Evolutionary conservation across 2,888 invertebrate species (phyloP), one percentile per base, ranked within the genome.

Genomic region (Loripinus fragilis): DNA sequence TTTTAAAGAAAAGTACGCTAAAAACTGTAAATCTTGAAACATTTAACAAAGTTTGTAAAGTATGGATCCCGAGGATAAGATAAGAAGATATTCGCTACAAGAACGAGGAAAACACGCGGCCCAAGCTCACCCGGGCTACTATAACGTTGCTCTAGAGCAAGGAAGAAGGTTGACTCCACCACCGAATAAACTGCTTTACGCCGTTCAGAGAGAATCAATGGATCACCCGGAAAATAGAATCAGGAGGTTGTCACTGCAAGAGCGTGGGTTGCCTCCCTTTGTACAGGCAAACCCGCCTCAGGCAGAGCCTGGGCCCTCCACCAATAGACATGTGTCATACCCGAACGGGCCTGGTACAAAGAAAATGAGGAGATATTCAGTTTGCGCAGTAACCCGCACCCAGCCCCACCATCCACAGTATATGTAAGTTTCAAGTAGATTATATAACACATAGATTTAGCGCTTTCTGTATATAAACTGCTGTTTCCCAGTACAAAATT

Each of bases 291-390:
- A 17, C 28, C 3, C 33, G 3, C 25, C 25, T 52, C 23, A 52
- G 12, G 5, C 5, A 28, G 60, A 60, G 23, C 60, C 3, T 20
- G 28, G 2, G 20, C 33, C 30, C 2, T 17, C 8, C 17, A 17
- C 28, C 5, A 60, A 33, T 33, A 60, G 60, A 33, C 60, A 60
- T 33, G 60, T 60, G 15, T 60, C 60, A 5, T 60, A 33, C 33
- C 60, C 60, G 33, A 60, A 60, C 17, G 60, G 60, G 12, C 60
- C 60, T 2, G 60, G 60, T 8, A 20, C 60, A 1, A 33, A 5
- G 60, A 60, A 60, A 33, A 60, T 60, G 60, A 60, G 60, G 33
- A 20, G 60, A 33, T 60, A 33, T 23, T 60, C 60, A 10, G 60
- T 60, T 2, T 60, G 60, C 28, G 60, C 60, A 3, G 60, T 60